Evolutionary conservation across 2,113 vertebrate genomes (phyloP).

Genomic region (Oryzias javanicus): DNA sequence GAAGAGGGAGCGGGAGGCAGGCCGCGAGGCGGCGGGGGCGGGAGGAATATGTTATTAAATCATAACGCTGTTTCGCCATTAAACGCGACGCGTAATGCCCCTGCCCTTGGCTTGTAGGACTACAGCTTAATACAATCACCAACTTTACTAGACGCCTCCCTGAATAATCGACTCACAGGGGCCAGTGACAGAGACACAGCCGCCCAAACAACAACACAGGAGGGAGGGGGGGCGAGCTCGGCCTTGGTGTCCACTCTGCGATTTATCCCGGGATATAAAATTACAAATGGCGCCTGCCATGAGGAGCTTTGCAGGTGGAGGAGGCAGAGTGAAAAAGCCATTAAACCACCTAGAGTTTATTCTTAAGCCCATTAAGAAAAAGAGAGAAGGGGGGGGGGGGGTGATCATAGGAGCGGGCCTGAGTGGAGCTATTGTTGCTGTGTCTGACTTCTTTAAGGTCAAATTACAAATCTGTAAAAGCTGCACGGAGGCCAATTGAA

Average conservation of each 20-base stretch:
- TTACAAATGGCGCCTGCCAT: conserved; percentile 75
- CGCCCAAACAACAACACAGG: conserved; percentile 56
- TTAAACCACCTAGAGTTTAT: conserved; percentile 38
- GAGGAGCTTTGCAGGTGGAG: conserved; percentile 34
- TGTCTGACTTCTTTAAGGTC: neutral
- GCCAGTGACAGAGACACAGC: conserved; percentile 40
- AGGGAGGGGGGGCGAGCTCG: conserved; percentile 11
- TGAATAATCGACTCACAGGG: conserved; percentile 68
- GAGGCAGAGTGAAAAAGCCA: conserved; percentile 38
- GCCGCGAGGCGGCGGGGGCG: conserved; percentile 53
- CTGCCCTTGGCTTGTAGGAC: conserved; percentile 74
- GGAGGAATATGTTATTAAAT: conserved; percentile 87
- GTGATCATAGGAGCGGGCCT: conserved; percentile 24
- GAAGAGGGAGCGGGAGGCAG: conserved; percentile 27
- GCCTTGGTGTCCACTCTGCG: conserved; percentile 62
- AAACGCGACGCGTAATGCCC: conserved; percentile 77
- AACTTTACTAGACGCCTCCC: conserved; percentile 74
- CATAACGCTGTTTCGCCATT: conserved; percentile 80
- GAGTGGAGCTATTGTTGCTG: conserved; percentile 26
- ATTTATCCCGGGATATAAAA: conserved; percentile 71
- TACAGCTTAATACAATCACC: conserved; percentile 74
- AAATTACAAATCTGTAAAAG: neutral
- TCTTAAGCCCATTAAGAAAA: conserved; percentile 53
- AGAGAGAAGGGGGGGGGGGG: too few relatives aligned
- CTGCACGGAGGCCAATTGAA: neutral